Evolutionary conservation across 2,888 invertebrate genomes (phyloP).

Genomic region (Hirtodrosophila histrioides): DNA sequence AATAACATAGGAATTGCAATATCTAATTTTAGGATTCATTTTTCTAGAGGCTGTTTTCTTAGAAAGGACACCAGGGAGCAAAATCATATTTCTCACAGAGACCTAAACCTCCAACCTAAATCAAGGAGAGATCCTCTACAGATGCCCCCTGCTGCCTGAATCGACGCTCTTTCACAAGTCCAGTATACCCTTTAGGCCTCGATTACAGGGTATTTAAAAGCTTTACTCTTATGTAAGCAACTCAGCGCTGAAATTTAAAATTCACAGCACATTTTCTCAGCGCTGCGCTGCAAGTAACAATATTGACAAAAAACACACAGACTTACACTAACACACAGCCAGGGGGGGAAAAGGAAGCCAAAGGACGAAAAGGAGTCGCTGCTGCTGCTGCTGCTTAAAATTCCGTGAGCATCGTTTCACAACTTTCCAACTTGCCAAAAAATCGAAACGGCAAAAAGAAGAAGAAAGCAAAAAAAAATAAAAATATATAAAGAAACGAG

Average conservation of each 20-base stretch:
- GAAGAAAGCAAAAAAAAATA: constrained; percentile 24
- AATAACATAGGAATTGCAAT: too few species aligned
- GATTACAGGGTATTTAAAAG: constrained; percentile 19
- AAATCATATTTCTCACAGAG: too few species aligned
- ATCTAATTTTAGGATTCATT: too few species aligned
- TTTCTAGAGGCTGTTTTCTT: too few species aligned
- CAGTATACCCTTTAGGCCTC: not conserved
- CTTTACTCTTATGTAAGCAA: constrained; percentile 62
- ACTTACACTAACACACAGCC: constrained; percentile 2
- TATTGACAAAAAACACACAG: constrained; percentile 69
- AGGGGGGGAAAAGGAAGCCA: not conserved
- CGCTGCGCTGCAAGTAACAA: constrained; percentile 70
- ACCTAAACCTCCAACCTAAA: too few species aligned
- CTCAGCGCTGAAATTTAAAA: constrained; percentile 69
- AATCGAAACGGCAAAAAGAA: constrained; percentile 65
- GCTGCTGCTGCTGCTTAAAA: constrained; percentile 78
- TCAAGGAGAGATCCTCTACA: too few species aligned
- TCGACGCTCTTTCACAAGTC: rapidly evolving
- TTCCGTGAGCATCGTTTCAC: constrained; percentile 84
- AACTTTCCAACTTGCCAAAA: constrained; percentile 82
- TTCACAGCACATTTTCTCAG: constrained; percentile 77
- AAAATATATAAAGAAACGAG: constrained; percentile 32
- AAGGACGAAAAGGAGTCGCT: constrained; percentile 45
- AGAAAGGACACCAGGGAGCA: too few species aligned
- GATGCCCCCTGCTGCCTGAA: too few species aligned